phyloP scores from a whole-genome alignment of 35 echinoderm and acorn worm genomes.

The Hemicentrotus pulcherrimus region DNA sequence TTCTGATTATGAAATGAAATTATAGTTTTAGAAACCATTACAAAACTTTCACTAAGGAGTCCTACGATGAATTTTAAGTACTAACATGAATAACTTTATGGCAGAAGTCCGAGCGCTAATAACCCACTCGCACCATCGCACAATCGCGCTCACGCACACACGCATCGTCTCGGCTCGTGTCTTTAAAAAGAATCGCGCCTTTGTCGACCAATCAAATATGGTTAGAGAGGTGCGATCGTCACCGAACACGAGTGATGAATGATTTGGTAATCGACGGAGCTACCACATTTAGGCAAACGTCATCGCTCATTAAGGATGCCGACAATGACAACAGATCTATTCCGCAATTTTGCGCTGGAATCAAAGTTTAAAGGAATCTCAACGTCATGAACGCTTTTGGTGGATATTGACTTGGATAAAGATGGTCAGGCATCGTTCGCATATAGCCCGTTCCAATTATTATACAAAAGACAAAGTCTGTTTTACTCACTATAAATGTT shows the following conservation, averaged over 20 bases:
- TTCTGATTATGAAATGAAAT: background rate
- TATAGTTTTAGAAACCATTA: no score
- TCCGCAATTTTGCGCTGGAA: background rate
- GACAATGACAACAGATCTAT: conserved; percentile 18
- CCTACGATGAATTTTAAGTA: no score
- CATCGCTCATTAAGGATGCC: background rate
- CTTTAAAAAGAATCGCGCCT: background rate
- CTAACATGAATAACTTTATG: background rate
- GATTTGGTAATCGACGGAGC: conserved; percentile 1
- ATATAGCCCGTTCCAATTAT: background rate
- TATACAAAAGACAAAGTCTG: background rate
- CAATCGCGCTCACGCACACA: background rate
- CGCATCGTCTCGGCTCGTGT: background rate
- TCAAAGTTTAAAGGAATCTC: background rate
- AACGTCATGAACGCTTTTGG: no score
- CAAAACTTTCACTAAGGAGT: no score
- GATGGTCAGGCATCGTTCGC: background rate
- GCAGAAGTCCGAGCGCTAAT: background rate
- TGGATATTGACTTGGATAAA: background rate
- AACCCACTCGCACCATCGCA: background rate
- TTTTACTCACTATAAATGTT: no score
- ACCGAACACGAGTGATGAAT: background rate
- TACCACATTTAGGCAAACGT: conserved; percentile 2
- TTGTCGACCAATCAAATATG: background rate
- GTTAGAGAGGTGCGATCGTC: background rate